phyloP scores from a whole-genome alignment of 2,888 invertebrate genomes.

The Coronaproctus castanopsis region DNA sequence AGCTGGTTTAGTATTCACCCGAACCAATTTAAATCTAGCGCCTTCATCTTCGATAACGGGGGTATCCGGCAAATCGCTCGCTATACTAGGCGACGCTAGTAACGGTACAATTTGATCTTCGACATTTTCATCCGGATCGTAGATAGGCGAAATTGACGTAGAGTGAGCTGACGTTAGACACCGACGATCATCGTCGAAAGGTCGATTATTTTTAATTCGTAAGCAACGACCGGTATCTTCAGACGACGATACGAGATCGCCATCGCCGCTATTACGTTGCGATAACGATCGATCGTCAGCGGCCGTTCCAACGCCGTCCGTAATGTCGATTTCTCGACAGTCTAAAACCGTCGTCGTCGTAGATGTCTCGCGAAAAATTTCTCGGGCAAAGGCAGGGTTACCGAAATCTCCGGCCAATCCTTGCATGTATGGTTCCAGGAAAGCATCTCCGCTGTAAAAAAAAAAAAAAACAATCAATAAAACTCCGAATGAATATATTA shows the following conservation, averaged over 20 bases:
- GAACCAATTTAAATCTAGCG: background rate
- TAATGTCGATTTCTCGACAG: conserved; percentile 20
- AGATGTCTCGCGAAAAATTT: conserved; percentile 24
- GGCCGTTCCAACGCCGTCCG: conserved; percentile 6
- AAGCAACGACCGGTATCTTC: background rate
- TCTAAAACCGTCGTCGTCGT: conserved; percentile 29
- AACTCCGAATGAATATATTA: too few relatives aligned
- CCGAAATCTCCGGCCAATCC: conserved; percentile 26
- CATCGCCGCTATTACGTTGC: background rate
- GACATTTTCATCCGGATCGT: background rate
- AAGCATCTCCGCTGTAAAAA: conserved; percentile 50
- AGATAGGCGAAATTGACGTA: background rate
- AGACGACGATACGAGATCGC: background rate
- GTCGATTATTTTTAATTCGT: background rate
- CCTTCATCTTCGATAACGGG: background rate
- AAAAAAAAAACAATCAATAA: conserved; percentile 19
- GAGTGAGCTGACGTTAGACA: background rate
- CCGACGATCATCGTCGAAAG: background rate
- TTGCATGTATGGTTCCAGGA: conserved; percentile 52
- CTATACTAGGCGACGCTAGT: background rate
- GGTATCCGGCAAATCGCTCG: background rate
- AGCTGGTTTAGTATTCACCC: background rate
- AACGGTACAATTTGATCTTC: background rate
- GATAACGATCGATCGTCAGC: too few relatives aligned
- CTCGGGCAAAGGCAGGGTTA: conserved; percentile 23